A percentile compares a stretch with the other conserved stretches of the same genome.
Conservation (phyloP, 1,140 invertebrate genomes). For the Leptinotarsa defecta region DNA sequence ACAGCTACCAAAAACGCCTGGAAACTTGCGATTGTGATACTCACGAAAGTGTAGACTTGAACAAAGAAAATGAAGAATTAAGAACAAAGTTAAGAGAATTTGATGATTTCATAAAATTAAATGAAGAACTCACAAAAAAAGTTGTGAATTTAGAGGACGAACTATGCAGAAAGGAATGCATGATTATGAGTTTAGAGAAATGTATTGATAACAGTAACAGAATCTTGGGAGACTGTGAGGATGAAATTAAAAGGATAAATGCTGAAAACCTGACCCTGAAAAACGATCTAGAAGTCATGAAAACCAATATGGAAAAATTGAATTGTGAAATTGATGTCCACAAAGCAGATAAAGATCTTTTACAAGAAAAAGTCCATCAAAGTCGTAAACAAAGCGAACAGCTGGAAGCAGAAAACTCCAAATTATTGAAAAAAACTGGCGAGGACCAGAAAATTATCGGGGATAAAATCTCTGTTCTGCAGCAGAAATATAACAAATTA, state of each 20-base stretch:
- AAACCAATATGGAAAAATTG: background rate
- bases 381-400: background rate
- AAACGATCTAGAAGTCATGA: background rate
- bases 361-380: background rate
- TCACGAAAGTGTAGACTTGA: background rate
- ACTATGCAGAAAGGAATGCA: conserved; percentile 12
- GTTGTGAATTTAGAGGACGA: conserved; percentile 4
- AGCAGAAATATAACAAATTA: conserved; percentile 10
- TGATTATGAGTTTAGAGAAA: conserved; percentile 14
- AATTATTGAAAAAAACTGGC: conserved; percentile 3
- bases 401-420: conserved; percentile 3
- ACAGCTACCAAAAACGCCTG: background rate
- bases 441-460: background rate
- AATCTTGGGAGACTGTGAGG: conserved; percentile 20
- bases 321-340: background rate
- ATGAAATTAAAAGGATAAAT: conserved; percentile 16
- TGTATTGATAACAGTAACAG: conserved; percentile 24
- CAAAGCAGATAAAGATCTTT: background rate
- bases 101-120: background rate
- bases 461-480: background rate
- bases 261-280: conserved; percentile 7
- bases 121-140: background rate
- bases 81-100: background rate
- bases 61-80: background rate
- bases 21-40: background rate